Percentiles rank a stretch among this genome's conserved stretches.
Evolutionary conservation across 2,888 invertebrate genomes (phyloP).

Genomic region (Harmothoe impar): DNA sequence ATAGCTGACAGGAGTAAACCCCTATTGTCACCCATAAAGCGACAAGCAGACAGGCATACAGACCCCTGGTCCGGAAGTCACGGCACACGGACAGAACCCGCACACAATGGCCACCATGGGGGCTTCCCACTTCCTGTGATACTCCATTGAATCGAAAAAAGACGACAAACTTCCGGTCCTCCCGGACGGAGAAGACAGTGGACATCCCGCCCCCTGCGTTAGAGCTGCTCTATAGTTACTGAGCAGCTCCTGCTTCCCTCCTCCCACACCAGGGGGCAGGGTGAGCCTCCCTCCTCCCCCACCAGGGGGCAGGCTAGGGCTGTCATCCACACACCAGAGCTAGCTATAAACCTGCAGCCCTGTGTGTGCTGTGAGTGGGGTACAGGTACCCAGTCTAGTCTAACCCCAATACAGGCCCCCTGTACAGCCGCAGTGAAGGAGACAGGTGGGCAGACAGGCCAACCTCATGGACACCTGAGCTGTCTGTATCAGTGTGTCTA

Average conservation of each 20-base stretch:
- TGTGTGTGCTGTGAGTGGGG: too few species aligned
- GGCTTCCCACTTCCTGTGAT: background rate
- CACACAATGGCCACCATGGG: background rate
- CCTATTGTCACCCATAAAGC: background rate
- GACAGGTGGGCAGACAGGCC: too few species aligned
- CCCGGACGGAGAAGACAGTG: background rate
- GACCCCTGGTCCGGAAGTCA: background rate
- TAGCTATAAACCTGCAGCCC: too few species aligned
- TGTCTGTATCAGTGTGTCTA: too few species aligned
- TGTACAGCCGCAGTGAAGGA: too few species aligned
- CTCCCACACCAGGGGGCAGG: too few species aligned
- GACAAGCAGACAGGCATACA: background rate
- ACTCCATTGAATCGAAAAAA: background rate
- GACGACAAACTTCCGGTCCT: slow-evolving; percentile 5
- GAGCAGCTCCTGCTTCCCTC: background rate
- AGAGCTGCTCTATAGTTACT: background rate
- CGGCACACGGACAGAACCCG: background rate
- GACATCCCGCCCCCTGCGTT: background rate
- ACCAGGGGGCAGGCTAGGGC: background rate
- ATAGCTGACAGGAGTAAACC: background rate
- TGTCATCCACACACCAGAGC: background rate
- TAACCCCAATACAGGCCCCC: too few species aligned
- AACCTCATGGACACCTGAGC: too few species aligned
- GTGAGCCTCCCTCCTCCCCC: too few species aligned
- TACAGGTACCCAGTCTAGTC: too few species aligned